Evolutionary conservation across 2,113 vertebrate species (phyloP), one percentile per base, ranked within the genome.

Genomic region (Gnathonemus echidnorhynchus): DNA sequence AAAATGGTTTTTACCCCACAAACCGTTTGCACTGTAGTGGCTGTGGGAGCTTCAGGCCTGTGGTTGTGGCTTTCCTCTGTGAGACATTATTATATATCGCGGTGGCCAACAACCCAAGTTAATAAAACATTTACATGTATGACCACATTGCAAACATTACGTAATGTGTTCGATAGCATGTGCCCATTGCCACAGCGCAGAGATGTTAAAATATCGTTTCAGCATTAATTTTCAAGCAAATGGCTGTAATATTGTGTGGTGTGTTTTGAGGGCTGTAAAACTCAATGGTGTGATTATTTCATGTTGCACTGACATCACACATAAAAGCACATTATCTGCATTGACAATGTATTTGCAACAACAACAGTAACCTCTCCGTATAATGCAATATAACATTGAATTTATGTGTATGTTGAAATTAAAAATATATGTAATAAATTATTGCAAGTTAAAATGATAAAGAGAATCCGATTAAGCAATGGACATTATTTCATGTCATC

Each of bases 51-150:
- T 89, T 77, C 2, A 19, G 89, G 31, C 48, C 49, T 83, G 87
- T 15, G 66, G 88, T 62, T 53, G 85, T 87, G 56, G 83, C 35
- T 90, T 90, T 39, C 50, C 35, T 56, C 74, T 53, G 19, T 10
- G 27, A 56, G 27, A 86, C 21, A 46, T 86, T 90, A 50, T 90
- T 50, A 70, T 48, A 42, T 31, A 74, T 90, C 58, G 39, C 49
- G 9, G 84, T 70, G 56, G n/a, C 80, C 89, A 62, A 62, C 53
- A 86, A 89, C 21, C 80, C 35, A 62, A 74, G 85, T 49, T 50
- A 53, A 84, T 84, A 53, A 84, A 84, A 56, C 50, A 52, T 56
- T 27, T 87, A 50, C 19, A 53, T 21, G 70, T 83, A 45, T 19
- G 27, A 84, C 31, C 77, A 52, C n/a, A 50, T 31, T 45, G 35